phyloP scores from a whole-genome alignment of 2,888 invertebrate genomes.

The Diarsia brunnea region DNA sequence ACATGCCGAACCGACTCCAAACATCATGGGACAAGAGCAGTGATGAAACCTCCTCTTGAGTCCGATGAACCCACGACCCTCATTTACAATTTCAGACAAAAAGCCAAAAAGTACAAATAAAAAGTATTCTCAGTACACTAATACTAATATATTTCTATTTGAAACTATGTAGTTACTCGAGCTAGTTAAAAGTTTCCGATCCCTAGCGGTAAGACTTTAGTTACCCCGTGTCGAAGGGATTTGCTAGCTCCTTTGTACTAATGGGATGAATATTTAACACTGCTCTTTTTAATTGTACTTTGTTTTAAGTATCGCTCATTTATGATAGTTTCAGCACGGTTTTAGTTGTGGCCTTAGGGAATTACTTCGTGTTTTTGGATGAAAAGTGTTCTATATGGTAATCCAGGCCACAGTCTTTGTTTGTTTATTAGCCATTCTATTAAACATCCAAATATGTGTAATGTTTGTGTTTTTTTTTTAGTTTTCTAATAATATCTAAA shows the following conservation, averaged over 20 bases:
- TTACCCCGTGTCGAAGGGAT: constrained; percentile 34
- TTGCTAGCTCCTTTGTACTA: constrained; percentile 30
- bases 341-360: not conserved
- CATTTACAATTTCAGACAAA: constrained; percentile 5
- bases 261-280: constrained; percentile 49
- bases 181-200: constrained; percentile 74
- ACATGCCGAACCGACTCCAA: too few species aligned
- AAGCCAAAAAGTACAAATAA: constrained; percentile 17
- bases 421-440: not conserved
- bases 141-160: constrained; percentile 32
- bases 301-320: constrained; percentile 24
- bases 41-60: too few species aligned
- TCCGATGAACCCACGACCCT: not conserved
- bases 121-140: constrained; percentile 33
- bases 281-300: constrained; percentile 29
- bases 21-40: too few species aligned
- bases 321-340: not conserved
- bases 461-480: not conserved
- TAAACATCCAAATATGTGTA: not conserved
- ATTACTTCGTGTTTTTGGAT: not conserved
- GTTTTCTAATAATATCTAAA: not conserved
- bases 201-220: constrained; percentile 69
- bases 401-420: not conserved
- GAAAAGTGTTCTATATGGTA: not conserved
- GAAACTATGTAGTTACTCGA: constrained; percentile 67